phyloP scores from a whole-genome alignment of 92 coral and sea anemone species.

The Zoanthus solanderi region DNA sequence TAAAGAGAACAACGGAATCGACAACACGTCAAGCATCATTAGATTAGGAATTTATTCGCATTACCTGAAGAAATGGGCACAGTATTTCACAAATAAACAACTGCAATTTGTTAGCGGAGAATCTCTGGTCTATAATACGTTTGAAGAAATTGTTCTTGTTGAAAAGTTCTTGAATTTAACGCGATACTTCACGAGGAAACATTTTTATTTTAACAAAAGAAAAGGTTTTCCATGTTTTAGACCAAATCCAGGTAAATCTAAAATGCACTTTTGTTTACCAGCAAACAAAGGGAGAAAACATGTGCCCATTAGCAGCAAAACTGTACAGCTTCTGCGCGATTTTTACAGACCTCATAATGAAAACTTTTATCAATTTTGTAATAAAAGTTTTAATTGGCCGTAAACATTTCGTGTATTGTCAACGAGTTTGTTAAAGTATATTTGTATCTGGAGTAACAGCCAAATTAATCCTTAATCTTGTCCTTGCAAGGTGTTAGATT shows the following conservation, averaged over 20 bases:
- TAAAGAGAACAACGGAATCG: background rate
- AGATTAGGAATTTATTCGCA: slow-evolving; percentile 80
- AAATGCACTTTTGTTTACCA: slow-evolving; percentile 52
- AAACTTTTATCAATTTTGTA: slow-evolving; percentile 52
- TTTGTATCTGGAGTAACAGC: no score
- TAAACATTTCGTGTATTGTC: background rate
- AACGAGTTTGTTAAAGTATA: no score
- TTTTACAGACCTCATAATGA: slow-evolving; percentile 73
- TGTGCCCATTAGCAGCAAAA: slow-evolving; percentile 20
- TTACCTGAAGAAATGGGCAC: slow-evolving; percentile 77
- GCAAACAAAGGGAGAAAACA: slow-evolving; percentile 75
- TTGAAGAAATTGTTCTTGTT: slow-evolving; percentile 75
- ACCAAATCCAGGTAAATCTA: slow-evolving; percentile 29
- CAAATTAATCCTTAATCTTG: no score
- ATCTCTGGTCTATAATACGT: slow-evolving; percentile 74
- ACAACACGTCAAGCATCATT: slow-evolving; percentile 41
- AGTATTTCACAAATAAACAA: slow-evolving; percentile 77
- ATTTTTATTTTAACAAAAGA: slow-evolving; percentile 84
- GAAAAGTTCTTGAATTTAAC: slow-evolving; percentile 81
- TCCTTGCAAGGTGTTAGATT: no score
- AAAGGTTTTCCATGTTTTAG: slow-evolving; percentile 79
- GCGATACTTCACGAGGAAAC: slow-evolving; percentile 77
- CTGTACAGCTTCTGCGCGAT: slow-evolving; percentile 33
- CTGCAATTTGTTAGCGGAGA: slow-evolving; percentile 95
- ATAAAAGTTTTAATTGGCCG: slow-evolving; percentile 69